These are phyloP conservation scores for Poeciliopsis prolifica DNA, from an alignment of 2,113 vertebrate genomes.

Conservation along the genomic window DNA sequence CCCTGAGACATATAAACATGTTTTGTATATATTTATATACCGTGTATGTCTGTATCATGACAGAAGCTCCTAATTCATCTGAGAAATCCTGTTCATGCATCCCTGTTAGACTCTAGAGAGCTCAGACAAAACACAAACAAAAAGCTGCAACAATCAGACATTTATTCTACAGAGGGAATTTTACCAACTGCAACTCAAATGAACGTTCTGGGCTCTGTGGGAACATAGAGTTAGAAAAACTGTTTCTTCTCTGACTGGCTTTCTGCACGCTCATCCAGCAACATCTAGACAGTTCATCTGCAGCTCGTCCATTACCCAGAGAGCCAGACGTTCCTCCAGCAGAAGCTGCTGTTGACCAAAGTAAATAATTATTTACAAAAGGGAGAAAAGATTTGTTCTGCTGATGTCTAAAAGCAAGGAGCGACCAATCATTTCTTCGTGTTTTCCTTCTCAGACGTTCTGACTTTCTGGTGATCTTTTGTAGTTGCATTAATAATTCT, in stretches of 20 bases:
- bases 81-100: constrained; percentile 5
- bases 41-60: constrained; percentile 52
- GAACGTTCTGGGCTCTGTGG: neutral
- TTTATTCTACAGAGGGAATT: neutral
- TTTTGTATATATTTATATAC: constrained; percentile 66
- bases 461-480: neutral
- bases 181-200: neutral
- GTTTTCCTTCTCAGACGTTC: neutral
- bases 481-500: neutral
- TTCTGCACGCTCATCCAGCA: neutral
- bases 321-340: neutral
- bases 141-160: constrained; percentile 27
- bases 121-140: constrained; percentile 6
- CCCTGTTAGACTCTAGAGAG: constrained; percentile 10
- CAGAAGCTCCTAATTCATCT: constrained; percentile 3
- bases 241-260: neutral
- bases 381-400: neutral
- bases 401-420: neutral
- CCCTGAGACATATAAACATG: constrained; percentile 10
- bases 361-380: neutral
- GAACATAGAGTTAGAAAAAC: neutral
- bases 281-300: neutral
- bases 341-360: neutral
- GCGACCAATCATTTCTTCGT: neutral
- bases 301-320: neutral